Evolutionary conservation across 1,140 invertebrate genomes (phyloP), one percentile per base, ranked within the genome.

Genomic region (Papilio aristodemus): DNA sequence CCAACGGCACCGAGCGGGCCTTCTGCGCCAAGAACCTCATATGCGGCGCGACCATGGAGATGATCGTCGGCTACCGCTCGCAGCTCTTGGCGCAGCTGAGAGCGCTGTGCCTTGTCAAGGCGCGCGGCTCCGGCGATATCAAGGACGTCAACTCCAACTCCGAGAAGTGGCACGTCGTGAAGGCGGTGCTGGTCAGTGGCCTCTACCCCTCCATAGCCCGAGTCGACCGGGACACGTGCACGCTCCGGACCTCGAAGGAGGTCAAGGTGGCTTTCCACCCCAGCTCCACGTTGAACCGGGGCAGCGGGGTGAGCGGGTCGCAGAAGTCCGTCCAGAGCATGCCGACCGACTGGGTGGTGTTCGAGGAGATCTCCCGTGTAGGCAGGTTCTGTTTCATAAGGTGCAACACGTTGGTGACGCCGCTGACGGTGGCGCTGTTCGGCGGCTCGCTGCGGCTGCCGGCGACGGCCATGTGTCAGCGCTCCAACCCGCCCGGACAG

Each of bases 81-180:
- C 96, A 97, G 81, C 87, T 99, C 27, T 86, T 99, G 0, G 96
- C 95, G 1, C 96, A 98, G 75, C 86, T 99, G n/a, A 92, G 97
- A 71, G 96, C 96, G 0, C 94, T 95, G 0, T 95, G 97, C 6
- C 96, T 99, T 78, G 94, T 99, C 0, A 94, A 95, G 68, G 93
- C 94, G 0, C 92, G 95, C 76, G 96, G 96, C 0, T 92, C 94
- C 4, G 94, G 95, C 0, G 95, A 96, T 79, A 95, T 97, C 27
- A 91, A 94, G 74, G 95, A 95, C 73, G 91, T 96, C 4, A 99
- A 99, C 91, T 86, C 92, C 0, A 97, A 98, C 90, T 97, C 97
- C 0, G 95, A 96, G 77, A 97, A 96, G 87, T 99, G 97, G 97
- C 94, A 96, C 13, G 93, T 98, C 11, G 95, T 99, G 0, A 99